Evolutionary conservation across 1,140 invertebrate species (phyloP).

Genomic region (Sarcophaga peregrina): DNA sequence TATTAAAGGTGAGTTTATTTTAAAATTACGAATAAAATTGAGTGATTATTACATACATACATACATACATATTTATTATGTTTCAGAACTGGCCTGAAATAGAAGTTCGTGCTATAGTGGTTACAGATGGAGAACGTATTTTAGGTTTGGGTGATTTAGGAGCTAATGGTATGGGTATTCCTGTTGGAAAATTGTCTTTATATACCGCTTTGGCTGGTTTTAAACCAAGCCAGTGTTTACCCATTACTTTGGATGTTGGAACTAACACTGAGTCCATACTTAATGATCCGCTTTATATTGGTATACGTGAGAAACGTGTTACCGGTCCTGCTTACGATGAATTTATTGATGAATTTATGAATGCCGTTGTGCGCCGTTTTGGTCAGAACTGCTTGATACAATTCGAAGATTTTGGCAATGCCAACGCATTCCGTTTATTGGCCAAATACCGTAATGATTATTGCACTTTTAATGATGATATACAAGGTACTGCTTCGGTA

Average conservation of each 20-base stretch:
- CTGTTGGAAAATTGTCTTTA: slow-evolving; percentile 89
- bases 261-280: slow-evolving; percentile 88
- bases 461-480: slow-evolving; percentile 97
- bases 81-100: slow-evolving; percentile 80
- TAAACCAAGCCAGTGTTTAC: slow-evolving; percentile 88
- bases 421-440: slow-evolving; percentile 88
- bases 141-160: slow-evolving; percentile 94
- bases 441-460: slow-evolving; percentile 86
- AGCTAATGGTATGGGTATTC: slow-evolving; percentile 94
- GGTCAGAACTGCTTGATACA: slow-evolving; percentile 86
- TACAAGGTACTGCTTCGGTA: slow-evolving; percentile 92
- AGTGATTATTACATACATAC: no score
- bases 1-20: slow-evolving; percentile 70
- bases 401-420: slow-evolving; percentile 95
- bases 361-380: slow-evolving; percentile 85
- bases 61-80: background rate
- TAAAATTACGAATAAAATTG: background rate
- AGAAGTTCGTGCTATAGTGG: slow-evolving; percentile 89
- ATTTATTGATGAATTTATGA: slow-evolving; percentile 98
- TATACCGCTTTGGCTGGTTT: slow-evolving; percentile 94
- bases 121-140: slow-evolving; percentile 95
- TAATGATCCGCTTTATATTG: slow-evolving; percentile 93
- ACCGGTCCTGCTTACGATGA: slow-evolving; percentile 88
- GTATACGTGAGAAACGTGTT: slow-evolving; percentile 84
- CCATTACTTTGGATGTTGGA: slow-evolving; percentile 91